Percentiles rank a stretch among this genome's conserved stretches.
phyloP scores from a whole-genome alignment of 2,113 vertebrate species.

The Salminus brasiliensis region DNA sequence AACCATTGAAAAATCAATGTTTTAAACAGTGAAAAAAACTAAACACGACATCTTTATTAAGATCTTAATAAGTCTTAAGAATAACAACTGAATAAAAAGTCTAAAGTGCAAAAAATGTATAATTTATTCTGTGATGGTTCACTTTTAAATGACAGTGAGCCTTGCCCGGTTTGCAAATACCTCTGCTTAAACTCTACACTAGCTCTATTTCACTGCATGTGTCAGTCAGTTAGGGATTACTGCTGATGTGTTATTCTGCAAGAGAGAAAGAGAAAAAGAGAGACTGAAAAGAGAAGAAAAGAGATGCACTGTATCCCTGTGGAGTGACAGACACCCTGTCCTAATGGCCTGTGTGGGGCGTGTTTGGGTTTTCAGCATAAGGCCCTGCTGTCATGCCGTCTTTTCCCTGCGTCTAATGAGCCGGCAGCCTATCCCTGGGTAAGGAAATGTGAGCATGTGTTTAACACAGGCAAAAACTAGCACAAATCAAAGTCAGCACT shows the following conservation, averaged over 20 bases:
- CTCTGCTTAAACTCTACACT: not conserved
- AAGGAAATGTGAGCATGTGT: conserved; percentile 31
- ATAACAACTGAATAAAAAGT: too few relatives aligned
- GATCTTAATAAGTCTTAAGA: too few relatives aligned
- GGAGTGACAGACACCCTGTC: conserved; percentile 69
- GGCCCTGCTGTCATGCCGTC: conserved; percentile 1
- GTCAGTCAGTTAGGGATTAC: not conserved
- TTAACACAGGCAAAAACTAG: conserved; percentile 49
- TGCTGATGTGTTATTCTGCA: conserved; percentile 49
- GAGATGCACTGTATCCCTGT: conserved; percentile 68
- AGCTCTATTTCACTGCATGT: not conserved
- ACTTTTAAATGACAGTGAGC: not conserved
- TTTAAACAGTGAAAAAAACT: too few relatives aligned
- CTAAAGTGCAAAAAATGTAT: too few relatives aligned
- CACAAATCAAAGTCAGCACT: conserved; percentile 56
- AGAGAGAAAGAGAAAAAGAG: conserved; percentile 45
- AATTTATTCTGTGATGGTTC: too few relatives aligned
- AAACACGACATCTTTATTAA: too few relatives aligned
- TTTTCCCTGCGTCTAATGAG: conserved; percentile 6
- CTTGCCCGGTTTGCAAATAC: not conserved
- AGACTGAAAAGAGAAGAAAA: conserved; percentile 36
- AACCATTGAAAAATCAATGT: too few relatives aligned
- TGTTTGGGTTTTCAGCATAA: conserved; percentile 5
- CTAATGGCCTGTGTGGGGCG: conserved; percentile 45
- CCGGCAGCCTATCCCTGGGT: conserved; percentile 2